phyloP scores from a whole-genome alignment of 2,888 invertebrate genomes.

The Mesorhabditis sp. region DNA sequence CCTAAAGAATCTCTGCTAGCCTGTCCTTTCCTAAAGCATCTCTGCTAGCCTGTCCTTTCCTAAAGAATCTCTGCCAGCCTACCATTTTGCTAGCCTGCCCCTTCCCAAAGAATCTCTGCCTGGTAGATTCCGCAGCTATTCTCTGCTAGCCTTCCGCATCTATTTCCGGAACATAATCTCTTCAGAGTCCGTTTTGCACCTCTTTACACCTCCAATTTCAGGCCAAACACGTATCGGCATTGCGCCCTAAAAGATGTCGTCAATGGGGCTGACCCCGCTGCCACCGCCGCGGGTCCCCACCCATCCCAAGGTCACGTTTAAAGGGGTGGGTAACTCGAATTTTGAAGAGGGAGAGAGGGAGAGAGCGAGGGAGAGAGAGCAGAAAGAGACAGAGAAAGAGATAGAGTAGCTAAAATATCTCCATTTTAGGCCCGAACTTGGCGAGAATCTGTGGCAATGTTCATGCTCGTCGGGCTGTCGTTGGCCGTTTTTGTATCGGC shows the following conservation, averaged over 20 bases:
- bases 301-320: conserved; percentile 27
- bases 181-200: not conserved
- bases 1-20: too few relatives aligned
- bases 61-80: too few relatives aligned
- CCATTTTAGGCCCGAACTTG: conserved; percentile 33
- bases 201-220: not conserved
- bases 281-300: conserved; percentile 17
- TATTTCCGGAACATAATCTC: too few relatives aligned
- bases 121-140: too few relatives aligned
- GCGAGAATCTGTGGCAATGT: conserved; percentile 46
- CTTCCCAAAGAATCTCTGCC: too few relatives aligned
- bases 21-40: too few relatives aligned
- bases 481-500: conserved; percentile 37
- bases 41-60: too few relatives aligned
- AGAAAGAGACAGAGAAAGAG: not conserved
- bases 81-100: too few relatives aligned
- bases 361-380: not conserved
- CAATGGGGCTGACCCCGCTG: conserved; percentile 16
- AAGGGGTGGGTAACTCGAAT: conserved; percentile 12
- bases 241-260: conserved; percentile 13
- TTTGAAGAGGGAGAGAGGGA: not conserved
- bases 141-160: too few relatives aligned
- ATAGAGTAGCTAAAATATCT: not conserved
- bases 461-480: conserved; percentile 31
- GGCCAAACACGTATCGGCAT: conserved; percentile 15